A percentile compares a stretch with the other conserved stretches of the same genome.
Evolutionary conservation across 1,140 invertebrate genomes (phyloP).

Genomic region (Tetraneura akinire): DNA sequence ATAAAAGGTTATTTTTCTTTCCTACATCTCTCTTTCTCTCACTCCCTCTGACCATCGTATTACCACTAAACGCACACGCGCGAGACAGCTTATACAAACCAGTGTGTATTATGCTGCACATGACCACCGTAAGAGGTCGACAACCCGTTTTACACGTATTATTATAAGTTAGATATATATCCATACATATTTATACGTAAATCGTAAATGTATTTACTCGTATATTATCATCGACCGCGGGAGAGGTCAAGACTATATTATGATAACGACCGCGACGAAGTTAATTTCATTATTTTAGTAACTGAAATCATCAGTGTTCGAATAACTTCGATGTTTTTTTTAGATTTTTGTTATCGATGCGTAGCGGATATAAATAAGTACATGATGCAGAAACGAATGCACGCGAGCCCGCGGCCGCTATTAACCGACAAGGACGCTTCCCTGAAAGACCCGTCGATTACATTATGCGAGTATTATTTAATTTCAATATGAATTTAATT

Average conservation of each 20-base stretch:
- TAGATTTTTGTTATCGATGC: background rate
- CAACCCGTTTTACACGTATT: constrained; percentile 29
- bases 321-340: background rate
- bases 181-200: no score
- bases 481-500: no score
- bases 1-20: constrained; percentile 38
- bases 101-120: background rate
- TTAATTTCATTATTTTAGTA: background rate
- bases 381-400: no score
- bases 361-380: no score
- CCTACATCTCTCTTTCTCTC: background rate
- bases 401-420: no score
- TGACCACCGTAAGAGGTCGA: constrained; percentile 36
- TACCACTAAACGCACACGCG: background rate
- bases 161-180: no score
- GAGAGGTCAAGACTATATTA: constrained; percentile 33
- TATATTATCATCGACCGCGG: background rate
- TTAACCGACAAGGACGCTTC: no score
- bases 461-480: no score
- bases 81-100: background rate
- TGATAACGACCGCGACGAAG: background rate
- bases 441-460: no score
- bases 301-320: background rate
- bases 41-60: background rate
- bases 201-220: no score